phyloP scores from a whole-genome alignment of 2,113 vertebrate species.

The Orientallactaga bullata region DNA sequence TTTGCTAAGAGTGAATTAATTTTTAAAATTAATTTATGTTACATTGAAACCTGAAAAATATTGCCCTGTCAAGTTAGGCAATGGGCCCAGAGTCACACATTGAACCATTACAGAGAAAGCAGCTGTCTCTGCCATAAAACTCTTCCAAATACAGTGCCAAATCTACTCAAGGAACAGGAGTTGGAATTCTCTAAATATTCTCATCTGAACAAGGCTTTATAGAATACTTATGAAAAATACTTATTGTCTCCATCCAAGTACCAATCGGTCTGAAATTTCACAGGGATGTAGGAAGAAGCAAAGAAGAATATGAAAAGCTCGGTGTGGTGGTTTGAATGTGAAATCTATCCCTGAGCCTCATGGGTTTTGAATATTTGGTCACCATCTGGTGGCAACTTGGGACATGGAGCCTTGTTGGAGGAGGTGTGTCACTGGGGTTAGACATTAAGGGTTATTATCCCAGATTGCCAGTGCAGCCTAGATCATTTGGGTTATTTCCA shows the following conservation, averaged over 20 bases:
- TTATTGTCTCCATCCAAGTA: not conserved
- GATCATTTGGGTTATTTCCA: too few relatives aligned
- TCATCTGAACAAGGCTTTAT: not conserved
- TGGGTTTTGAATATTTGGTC: too few relatives aligned
- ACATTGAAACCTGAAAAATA: slow-evolving; percentile 17
- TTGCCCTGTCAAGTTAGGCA: not conserved
- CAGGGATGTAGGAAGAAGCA: not conserved
- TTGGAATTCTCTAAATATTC: not conserved
- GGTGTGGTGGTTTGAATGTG: not conserved
- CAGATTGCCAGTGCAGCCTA: too few relatives aligned
- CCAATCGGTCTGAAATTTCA: not conserved
- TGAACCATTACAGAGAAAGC: not conserved
- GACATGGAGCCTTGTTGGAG: too few relatives aligned
- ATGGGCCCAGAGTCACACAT: not conserved
- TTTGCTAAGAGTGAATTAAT: slow-evolving; percentile 41
- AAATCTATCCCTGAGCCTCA: too few relatives aligned
- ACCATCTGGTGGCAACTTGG: too few relatives aligned
- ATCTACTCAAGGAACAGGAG: not conserved
- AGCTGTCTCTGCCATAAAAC: slow-evolving; percentile 36
- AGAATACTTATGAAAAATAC: not conserved
- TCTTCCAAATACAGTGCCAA: not conserved
- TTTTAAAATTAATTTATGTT: slow-evolving; percentile 34
- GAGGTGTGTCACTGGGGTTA: too few relatives aligned
- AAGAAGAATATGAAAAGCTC: not conserved
- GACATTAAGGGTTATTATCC: not conserved